Evolutionary conservation across 1,140 invertebrate genomes (phyloP).

Genomic region (Aphelinus certus): DNA sequence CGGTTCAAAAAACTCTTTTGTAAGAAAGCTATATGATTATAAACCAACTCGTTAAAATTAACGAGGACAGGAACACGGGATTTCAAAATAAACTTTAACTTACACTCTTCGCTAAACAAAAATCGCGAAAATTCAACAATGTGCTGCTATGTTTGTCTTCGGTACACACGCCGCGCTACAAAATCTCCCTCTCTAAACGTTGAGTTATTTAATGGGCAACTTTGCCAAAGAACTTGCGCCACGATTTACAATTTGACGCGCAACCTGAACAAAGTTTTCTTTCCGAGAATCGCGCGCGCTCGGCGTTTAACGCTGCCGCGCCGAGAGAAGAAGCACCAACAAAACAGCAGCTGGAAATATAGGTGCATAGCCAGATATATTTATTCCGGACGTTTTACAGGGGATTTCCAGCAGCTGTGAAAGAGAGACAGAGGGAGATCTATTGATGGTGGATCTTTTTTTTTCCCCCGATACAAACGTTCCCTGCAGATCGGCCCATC

Average conservation of each 20-base stretch:
- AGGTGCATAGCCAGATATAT: too few species aligned
- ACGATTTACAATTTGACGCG: not conserved
- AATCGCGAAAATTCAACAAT: too few species aligned
- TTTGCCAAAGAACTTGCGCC: not conserved
- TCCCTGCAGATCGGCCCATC: not conserved
- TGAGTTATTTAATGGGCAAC: slow-evolving; percentile 1
- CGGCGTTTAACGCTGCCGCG: slow-evolving; percentile 9
- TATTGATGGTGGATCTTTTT: not conserved
- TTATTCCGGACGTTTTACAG: slow-evolving; percentile 14
- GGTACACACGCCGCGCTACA: not conserved
- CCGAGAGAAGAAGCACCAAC: not conserved
- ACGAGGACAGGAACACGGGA: too few species aligned
- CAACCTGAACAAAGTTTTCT: slow-evolving; percentile 21
- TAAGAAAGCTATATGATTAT: too few species aligned
- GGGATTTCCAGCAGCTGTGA: not conserved
- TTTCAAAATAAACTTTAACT: too few species aligned
- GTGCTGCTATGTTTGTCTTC: not conserved
- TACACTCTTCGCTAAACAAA: too few species aligned
- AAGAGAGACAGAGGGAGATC: too few species aligned
- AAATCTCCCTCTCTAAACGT: too few species aligned
- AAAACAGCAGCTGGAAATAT: slow-evolving; percentile 19
- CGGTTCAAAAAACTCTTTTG: too few species aligned
- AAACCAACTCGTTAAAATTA: too few species aligned
- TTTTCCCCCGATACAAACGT: slow-evolving; percentile 6
- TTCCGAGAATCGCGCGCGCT: slow-evolving; percentile 1